A percentile compares a stretch with the other conserved stretches of the same genome.
These are phyloP conservation scores for Tenthredo livida DNA, from an alignment of 2,888 invertebrate species.

Conservation along the genomic window DNA sequence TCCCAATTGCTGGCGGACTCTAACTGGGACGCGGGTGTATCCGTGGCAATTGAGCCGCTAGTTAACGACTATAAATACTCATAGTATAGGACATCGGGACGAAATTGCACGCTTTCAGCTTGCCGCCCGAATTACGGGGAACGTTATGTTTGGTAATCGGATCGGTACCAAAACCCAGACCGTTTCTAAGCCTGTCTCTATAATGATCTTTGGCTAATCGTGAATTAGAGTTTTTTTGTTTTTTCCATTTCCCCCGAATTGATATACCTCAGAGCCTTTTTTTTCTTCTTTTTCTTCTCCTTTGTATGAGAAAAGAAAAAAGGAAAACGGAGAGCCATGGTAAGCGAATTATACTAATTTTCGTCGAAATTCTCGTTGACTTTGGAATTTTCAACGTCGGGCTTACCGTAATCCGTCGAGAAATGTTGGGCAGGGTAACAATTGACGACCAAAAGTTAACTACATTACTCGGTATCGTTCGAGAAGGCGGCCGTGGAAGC, in stretches of 20 bases:
- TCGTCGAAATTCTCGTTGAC: background rate
- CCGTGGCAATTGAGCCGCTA: conserved; percentile 46
- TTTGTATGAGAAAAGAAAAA: background rate
- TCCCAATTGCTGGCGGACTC: conserved; percentile 45
- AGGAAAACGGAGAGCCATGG: background rate
- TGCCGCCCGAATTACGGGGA: conserved; percentile 36
- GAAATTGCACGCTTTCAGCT: conserved; percentile 40
- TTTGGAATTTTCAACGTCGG: background rate
- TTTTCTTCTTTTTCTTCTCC: background rate
- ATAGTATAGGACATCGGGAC: conserved; percentile 45
- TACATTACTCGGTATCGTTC: conserved; percentile 40
- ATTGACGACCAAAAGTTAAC: conserved; percentile 50
- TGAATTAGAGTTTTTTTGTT: background rate
- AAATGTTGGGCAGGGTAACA: conserved; percentile 24
- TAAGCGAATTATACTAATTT: background rate
- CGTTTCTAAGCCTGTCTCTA: background rate
- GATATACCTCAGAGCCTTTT: background rate
- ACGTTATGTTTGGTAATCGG: conserved; percentile 28
- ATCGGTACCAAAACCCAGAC: conserved; percentile 14
- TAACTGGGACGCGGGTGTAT: conserved; percentile 38
- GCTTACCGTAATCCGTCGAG: conserved; percentile 10
- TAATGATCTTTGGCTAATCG: background rate
- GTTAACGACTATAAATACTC: conserved; percentile 52
- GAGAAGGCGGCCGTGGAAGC: conserved; percentile 36
- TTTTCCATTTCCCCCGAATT: background rate